A percentile compares a stretch with the other conserved stretches of the same genome.
Evolutionary conservation across 1,140 invertebrate genomes (phyloP).

Genomic region (Akabosia matsudoensis): DNA sequence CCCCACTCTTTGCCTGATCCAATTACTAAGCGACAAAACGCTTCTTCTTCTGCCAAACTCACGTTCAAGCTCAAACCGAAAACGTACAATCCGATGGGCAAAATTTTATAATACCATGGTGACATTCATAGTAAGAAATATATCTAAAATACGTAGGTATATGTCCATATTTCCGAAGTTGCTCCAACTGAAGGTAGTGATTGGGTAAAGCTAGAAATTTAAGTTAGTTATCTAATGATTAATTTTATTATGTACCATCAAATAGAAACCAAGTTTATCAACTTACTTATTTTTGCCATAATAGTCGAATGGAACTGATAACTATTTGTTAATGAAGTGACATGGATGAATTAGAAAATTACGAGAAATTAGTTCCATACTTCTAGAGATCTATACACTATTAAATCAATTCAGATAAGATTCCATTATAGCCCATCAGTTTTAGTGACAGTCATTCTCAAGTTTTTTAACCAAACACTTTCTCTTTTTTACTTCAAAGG

Average conservation of each 20-base stretch:
- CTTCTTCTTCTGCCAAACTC: background rate
- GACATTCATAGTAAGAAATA: background rate
- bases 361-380: background rate
- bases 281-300: no score
- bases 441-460: background rate
- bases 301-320: no score
- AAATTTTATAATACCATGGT: background rate
- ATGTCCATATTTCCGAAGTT: background rate
- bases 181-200: no score
- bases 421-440: background rate
- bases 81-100: background rate
- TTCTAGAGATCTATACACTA: background rate
- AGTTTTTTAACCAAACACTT: background rate
- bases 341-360: background rate
- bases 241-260: no score
- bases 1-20: constrained; percentile 22
- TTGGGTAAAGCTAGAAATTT: no score
- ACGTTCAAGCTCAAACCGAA: background rate
- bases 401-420: background rate
- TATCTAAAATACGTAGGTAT: background rate
- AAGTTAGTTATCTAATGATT: no score
- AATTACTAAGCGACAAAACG: constrained; percentile 17
- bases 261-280: no score
- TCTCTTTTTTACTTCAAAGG: constrained; percentile 22
- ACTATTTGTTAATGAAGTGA: background rate